Evolutionary conservation across 2,797 vertebrate genomes (phyloP).

Genomic region (Crenichthys baileyi): DNA sequence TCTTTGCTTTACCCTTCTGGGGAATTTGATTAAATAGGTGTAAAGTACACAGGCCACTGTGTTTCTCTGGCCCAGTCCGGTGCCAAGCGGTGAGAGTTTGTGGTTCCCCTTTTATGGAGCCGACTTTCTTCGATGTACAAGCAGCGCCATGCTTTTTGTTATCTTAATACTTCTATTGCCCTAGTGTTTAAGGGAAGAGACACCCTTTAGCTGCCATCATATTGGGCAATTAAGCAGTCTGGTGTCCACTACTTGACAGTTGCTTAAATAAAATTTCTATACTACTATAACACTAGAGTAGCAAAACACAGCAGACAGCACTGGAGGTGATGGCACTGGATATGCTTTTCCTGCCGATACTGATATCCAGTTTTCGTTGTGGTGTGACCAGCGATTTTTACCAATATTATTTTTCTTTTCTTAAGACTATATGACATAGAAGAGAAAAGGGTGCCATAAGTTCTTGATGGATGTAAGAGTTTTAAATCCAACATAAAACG

Average conservation of each 20-base stretch:
- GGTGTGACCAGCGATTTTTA: no score
- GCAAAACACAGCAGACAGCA: no score
- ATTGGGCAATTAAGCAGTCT: slow-evolving; percentile 16
- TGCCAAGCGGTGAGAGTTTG: slow-evolving; percentile 48
- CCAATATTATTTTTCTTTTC: background rate
- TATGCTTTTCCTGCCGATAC: no score
- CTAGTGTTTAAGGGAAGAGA: slow-evolving; percentile 50
- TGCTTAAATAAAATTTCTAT: slow-evolving; percentile 24
- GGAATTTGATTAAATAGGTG: slow-evolving; percentile 66
- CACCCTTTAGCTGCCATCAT: slow-evolving; percentile 29
- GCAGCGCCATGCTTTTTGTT: slow-evolving; percentile 53
- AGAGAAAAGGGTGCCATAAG: background rate
- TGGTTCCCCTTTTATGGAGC: slow-evolving; percentile 50
- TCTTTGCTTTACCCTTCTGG: slow-evolving; percentile 42
- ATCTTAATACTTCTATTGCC: slow-evolving; percentile 50
- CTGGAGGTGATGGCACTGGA: no score
- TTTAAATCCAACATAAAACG: background rate
- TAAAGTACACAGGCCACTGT: slow-evolving; percentile 58
- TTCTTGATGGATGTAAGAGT: background rate
- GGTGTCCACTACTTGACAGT: slow-evolving; percentile 29
- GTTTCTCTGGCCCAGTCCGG: slow-evolving; percentile 44
- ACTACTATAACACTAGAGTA: no score
- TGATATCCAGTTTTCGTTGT: no score
- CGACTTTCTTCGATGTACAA: slow-evolving; percentile 22
- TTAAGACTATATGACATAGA: background rate